Evolutionary conservation across 2,113 vertebrate genomes (phyloP).

Genomic region (Sprattus sprattus): DNA sequence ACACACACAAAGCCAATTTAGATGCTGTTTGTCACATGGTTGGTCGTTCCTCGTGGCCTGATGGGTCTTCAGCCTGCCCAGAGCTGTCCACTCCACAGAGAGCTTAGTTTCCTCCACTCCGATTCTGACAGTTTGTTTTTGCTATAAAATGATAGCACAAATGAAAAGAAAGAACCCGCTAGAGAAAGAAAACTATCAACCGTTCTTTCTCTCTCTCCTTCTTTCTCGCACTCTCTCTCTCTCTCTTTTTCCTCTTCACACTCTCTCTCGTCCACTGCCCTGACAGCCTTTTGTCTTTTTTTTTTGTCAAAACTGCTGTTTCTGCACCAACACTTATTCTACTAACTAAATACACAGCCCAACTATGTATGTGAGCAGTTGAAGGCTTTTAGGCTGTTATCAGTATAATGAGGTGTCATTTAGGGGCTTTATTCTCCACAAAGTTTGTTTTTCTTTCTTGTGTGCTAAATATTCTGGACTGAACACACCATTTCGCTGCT

Average conservation of each 20-base stretch:
- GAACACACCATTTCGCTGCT: neutral
- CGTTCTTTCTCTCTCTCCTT: neutral
- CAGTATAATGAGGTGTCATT: neutral
- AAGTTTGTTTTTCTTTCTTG: neutral
- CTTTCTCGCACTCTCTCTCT: neutral
- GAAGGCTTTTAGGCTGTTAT: neutral
- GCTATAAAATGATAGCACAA: neutral
- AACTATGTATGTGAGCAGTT: neutral
- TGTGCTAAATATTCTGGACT: neutral
- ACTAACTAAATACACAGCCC: neutral
- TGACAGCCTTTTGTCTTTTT: conserved; percentile 50
- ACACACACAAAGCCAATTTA: neutral
- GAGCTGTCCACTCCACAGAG: conserved; percentile 25
- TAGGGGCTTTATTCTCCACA: neutral
- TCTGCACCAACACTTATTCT: neutral
- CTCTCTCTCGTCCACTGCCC: conserved; percentile 32
- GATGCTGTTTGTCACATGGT: conserved; percentile 21
- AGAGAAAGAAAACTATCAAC: neutral
- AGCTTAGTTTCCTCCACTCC: neutral
- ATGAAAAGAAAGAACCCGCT: neutral
- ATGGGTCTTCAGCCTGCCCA: conserved; percentile 33
- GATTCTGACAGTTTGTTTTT: neutral
- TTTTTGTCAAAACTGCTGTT: conserved; percentile 45
- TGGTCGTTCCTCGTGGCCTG: neutral
- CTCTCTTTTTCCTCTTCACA: too few relatives aligned